phyloP scores from a whole-genome alignment of 2,797 vertebrate genomes.

The Aselliscus stoliczkanus region DNA sequence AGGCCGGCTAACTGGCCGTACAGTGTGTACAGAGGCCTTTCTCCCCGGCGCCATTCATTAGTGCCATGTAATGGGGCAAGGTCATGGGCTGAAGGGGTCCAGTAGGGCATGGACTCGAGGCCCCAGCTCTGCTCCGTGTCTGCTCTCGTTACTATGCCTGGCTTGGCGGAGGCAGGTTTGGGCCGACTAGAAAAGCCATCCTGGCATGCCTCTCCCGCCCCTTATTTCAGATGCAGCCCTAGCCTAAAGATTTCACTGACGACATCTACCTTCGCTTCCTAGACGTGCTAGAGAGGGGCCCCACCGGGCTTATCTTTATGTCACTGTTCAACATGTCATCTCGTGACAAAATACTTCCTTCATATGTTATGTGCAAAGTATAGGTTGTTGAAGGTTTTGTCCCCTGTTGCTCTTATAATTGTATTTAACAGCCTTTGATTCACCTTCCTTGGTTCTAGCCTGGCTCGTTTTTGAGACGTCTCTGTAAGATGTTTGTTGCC shows the following conservation, averaged over 20 bases:
- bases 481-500: neutral
- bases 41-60: neutral
- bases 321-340: neutral
- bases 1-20: rapidly evolving
- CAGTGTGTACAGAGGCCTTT: neutral
- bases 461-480: neutral
- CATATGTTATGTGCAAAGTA: neutral
- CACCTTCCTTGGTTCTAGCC: neutral
- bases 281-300: neutral
- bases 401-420: neutral
- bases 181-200: neutral
- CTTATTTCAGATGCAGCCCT: neutral
- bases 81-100: neutral
- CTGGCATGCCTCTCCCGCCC: neutral
- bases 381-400: no score
- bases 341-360: neutral
- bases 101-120: neutral
- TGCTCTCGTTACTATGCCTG: neutral
- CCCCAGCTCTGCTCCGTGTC: neutral
- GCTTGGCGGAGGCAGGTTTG: neutral
- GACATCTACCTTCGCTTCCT: neutral
- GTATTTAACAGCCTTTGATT: neutral
- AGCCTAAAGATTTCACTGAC: neutral
- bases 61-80: no score
- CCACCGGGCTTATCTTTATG: neutral